A percentile compares a stretch with the other conserved stretches of the same genome.
Conservation (phyloP, 1,140 invertebrate genomes). For the Drosophila athabasca region DNA sequence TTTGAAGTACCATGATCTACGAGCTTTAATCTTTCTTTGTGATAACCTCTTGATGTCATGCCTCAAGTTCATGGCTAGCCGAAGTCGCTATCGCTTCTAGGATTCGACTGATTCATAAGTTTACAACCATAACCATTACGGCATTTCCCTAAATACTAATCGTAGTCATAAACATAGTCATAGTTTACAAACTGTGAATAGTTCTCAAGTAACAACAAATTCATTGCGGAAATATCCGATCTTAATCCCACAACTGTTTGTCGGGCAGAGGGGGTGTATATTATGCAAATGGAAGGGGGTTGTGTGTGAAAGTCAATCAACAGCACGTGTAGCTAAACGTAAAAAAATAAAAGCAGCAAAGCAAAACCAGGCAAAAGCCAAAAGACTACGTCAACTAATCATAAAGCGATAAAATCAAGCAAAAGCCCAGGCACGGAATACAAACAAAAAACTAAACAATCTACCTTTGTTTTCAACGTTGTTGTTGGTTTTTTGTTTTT, state of each 20-base stretch:
- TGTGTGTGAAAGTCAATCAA: conserved; percentile 79
- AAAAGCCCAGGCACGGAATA: conserved; percentile 20
- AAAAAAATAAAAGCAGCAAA: conserved; percentile 18
- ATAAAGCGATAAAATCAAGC: conserved; percentile 47
- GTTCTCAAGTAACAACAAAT: conserved; percentile 16
- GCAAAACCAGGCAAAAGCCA: conserved; percentile 28
- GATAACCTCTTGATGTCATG: too few relatives aligned
- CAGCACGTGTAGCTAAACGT: conserved; percentile 71
- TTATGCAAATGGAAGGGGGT: conserved; percentile 30
- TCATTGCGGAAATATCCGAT: conserved; percentile 19
- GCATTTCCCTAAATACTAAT: neutral
- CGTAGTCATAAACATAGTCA: neutral
- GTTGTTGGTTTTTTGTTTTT: conserved; percentile 10
- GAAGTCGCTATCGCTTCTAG: neutral
- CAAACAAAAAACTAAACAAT: conserved; percentile 42
- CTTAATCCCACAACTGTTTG: neutral
- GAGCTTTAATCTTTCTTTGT: too few relatives aligned
- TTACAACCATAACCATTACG: conserved; percentile 12
- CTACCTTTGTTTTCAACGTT: conserved; percentile 28
- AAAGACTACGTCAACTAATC: conserved; percentile 49
- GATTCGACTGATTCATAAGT: conserved; percentile 7
- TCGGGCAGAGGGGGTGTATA: neutral
- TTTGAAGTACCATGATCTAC: too few relatives aligned
- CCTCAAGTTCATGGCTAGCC: conserved; percentile 1
- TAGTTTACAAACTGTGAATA: neutral